phyloP scores from a whole-genome alignment of 2,113 vertebrate genomes.

The human (Homo sapiens) region DNA sequence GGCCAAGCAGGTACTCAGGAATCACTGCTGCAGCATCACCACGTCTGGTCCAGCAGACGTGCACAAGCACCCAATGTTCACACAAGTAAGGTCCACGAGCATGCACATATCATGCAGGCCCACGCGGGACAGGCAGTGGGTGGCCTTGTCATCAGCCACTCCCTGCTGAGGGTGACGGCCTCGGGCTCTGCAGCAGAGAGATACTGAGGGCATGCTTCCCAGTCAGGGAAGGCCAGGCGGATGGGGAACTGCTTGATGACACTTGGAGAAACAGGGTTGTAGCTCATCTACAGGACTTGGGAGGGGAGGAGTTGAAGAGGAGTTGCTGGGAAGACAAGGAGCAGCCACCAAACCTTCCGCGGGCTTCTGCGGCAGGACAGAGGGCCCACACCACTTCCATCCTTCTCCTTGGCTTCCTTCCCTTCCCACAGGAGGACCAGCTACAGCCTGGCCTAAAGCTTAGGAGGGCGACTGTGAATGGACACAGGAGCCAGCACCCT shows the following conservation, averaged over 20 bases:
- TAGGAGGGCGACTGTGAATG: not conserved
- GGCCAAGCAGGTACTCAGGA: not conserved
- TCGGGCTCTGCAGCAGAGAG: not conserved
- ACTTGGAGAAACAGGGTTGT: not conserved
- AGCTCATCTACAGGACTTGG: not conserved
- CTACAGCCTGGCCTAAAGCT: slow-evolving; percentile 52
- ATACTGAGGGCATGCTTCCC: fast-evolving
- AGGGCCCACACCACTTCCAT: not conserved
- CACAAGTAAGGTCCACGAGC: not conserved
- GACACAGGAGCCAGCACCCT: not conserved
- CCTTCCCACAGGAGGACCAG: slow-evolving; percentile 65
- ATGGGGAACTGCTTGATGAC: not conserved
- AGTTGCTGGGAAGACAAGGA: not conserved
- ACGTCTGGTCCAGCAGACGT: fast-evolving
- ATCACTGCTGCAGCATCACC: not conserved
- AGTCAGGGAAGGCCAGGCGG: not conserved
- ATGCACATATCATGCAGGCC: not conserved
- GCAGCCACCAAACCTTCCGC: fast-evolving
- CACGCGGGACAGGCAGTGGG: not conserved
- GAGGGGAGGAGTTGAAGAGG: not conserved
- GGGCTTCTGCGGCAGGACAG: not conserved
- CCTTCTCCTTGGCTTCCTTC: not conserved
- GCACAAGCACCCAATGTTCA: no score
- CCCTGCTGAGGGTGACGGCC: not conserved
- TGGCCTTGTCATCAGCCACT: not conserved